Base-by-base conservation (phyloP, 1,140 invertebrate species). In the Anagrus nilaparvatae region DNA sequence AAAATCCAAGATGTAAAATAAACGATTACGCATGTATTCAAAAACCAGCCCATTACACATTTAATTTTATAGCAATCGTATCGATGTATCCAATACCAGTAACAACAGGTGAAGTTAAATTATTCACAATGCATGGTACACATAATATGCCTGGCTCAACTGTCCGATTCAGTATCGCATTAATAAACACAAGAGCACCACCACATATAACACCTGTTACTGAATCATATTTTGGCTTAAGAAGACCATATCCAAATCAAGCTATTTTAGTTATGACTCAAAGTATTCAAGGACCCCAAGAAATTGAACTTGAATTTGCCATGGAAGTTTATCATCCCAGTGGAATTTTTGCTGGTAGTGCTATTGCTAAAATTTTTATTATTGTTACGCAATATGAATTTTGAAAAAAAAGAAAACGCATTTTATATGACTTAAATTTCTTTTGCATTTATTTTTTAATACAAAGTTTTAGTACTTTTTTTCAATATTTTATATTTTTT, bases 1-100 rank as follows among this genome's bases (percentile, higher is more conserved):
- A 73, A 9, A 72, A 73, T 17, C 71, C 73, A 16, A 72, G 73
- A 19, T 95, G 90, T 53, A 72, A 69, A 9, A 60, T 75, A 2
- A 70, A 74, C 17, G 85, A 91, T 49, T 58, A 67, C 23, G 69
- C 73, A 40, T 94, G 90, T 51, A 69, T 82, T 8, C 76, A 75
- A 6, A 75, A 78, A 51, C 88, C 91, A 0, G 76, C 86, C 13
- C 82, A 84, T 36, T 85, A 84, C 55, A 90, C 87, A 5, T 92
- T 82, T 69, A 93, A 93, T 65, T 96, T 87, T 61, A 83, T 96
- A 46, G 87, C 87, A 0, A 82, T 96, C 50, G 81, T 87, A 0
- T 84, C 87, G 35, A 87, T 88, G 59, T 65, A 92, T 13, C 78
- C 79, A 18, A 73, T 94, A 6, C 79, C 86, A 0, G 56, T 67